Base-by-base conservation (phyloP, 2,888 invertebrate species). In the Aspidapion aeneum region DNA sequence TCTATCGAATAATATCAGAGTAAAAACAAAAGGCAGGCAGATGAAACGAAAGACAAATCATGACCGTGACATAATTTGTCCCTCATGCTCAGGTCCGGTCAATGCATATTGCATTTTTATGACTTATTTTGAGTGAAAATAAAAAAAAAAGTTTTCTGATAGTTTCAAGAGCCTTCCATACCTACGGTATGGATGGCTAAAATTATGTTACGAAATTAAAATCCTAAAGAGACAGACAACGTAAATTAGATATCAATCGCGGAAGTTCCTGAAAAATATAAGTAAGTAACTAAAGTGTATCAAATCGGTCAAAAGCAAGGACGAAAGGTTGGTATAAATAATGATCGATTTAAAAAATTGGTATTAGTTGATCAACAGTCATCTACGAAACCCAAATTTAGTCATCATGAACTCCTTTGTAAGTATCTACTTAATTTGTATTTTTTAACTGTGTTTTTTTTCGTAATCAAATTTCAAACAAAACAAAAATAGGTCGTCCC, bases 361-460 rank as follows among this genome's bases (percentile, higher is more conserved):
- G 35, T 35, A 35, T 35, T 35, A 35, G 35, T 35, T 35, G 35
- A 35, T 35, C 35, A 35, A 35, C 3, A 35, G 35, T 35, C 35
- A 35, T 35, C 35, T 35, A 7, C 3, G 3, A 35, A 35, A 7
- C 35, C 3, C 12, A 35, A 7, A 35, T n/a, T 12, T 7, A 35
- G 35, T 35, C 35, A 35, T 7, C 35, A 35, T 35, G 35, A 35
- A 35, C 35, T 35, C 35, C 35, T 35, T 35, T 35, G 35, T 35
- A 35, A 35, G 35, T 35, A 35, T 35, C 3, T 12, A 3, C 35
- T 35, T 12, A 35, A n/a, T n/a, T n/a, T n/a, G n/a, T n/a, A n/a
- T n/a, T n/a, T n/a, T n/a, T n/a, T n/a, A n/a, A n/a, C 50, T n/a
- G 58, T 50, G 49, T 49, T 58, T 57, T 35, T 57, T 18, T 9